Evolutionary conservation across 1,140 invertebrate genomes (phyloP).

Genomic region (Drosophila sucinea): DNA sequence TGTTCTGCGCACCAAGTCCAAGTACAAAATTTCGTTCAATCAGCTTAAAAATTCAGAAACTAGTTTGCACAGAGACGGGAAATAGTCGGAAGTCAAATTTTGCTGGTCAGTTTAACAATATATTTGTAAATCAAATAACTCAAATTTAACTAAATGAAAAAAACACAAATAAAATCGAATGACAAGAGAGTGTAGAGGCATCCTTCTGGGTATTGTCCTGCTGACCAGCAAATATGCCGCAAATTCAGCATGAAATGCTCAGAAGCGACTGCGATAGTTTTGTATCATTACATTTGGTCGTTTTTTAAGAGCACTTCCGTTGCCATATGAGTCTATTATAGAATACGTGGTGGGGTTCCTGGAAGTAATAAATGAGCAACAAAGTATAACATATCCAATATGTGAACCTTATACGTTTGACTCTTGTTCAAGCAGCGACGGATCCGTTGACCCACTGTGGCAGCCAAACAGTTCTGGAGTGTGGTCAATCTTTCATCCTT

Average conservation of each 20-base stretch:
- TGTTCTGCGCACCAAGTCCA: too few species aligned
- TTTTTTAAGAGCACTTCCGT: not conserved
- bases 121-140: not conserved
- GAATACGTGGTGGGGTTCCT: slow-evolving; percentile 49
- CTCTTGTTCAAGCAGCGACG: slow-evolving; percentile 57
- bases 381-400: slow-evolving; percentile 63
- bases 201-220: not conserved
- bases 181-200: not conserved
- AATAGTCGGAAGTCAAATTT: not conserved
- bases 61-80: too few species aligned
- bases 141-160: not conserved
- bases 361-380: slow-evolving; percentile 68
- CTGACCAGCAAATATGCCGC: not conserved
- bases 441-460: slow-evolving; percentile 67
- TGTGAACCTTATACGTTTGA: slow-evolving; percentile 59
- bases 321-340: not conserved
- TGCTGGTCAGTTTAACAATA: not conserved
- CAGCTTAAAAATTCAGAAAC: too few species aligned
- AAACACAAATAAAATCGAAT: not conserved
- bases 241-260: not conserved
- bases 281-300: not conserved
- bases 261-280: not conserved
- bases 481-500: slow-evolving; percentile 52
- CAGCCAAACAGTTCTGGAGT: slow-evolving; percentile 65
- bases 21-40: too few species aligned